Evolutionary conservation across 2,113 vertebrate species (phyloP).

Genomic region (Corynorhinus townsendii): DNA sequence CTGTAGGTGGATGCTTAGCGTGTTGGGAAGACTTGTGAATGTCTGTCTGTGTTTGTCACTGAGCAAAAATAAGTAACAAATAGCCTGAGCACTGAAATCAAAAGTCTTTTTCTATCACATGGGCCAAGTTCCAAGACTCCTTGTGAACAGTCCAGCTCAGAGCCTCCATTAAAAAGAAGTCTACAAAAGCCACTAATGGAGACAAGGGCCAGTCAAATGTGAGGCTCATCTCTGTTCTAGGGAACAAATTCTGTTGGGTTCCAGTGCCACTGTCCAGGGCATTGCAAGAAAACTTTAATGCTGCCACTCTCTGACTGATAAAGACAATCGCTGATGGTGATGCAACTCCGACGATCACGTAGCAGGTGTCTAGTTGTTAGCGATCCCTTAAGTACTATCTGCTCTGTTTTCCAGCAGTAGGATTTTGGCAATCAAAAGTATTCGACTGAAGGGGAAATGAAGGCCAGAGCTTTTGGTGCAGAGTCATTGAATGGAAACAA

Average conservation of each 20-base stretch:
- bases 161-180: constrained; percentile 17
- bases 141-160: neutral
- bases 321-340: neutral
- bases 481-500: neutral
- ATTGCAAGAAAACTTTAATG: neutral
- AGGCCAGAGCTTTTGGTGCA: neutral
- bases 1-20: neutral
- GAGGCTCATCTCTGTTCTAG: neutral
- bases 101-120: neutral
- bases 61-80: constrained; percentile 1
- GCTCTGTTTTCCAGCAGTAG: neutral
- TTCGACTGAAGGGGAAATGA: neutral
- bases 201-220: neutral
- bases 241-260: neutral
- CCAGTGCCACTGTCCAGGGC: neutral
- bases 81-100: neutral
- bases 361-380: neutral
- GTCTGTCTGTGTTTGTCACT: neutral
- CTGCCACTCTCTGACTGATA: neutral
- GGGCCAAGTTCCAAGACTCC: constrained; percentile 21
- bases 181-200: neutral
- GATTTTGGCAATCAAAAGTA: neutral
- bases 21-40: neutral
- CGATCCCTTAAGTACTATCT: neutral
- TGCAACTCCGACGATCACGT: accelerated